Base-by-base conservation (phyloP, 2,797 vertebrate genomes). In the Eurystomus glaucurus region DNA sequence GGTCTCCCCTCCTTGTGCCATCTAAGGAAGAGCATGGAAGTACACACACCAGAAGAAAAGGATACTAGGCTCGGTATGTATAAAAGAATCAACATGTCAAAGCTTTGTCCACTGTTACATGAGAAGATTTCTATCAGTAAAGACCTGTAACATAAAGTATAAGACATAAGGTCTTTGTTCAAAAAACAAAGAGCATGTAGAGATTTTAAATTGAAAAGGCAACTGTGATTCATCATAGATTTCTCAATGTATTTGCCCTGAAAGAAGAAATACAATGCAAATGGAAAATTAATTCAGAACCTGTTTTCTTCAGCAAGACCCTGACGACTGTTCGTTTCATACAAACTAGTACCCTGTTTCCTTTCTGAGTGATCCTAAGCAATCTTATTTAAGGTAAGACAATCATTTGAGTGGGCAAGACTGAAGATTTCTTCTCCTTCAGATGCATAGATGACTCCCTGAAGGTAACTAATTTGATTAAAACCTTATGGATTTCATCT, bases 31-130 rank as follows among this genome's bases (percentile, higher is more conserved):
- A 50, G 0, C 35, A n/a, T 15, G 11, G 29, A 85, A 72, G 21
- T 39, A 50, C 29, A 29, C 1, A 23, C 1, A 39, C 1, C 10
- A 46, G 29, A 82, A 37, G 31, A 39, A 90, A 84, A 45, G 1
- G 5, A 31, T 48, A 22, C 23, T 28, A 45, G n/a, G 8, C 8
- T 16, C n/a, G 0, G 1, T 19, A 58, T 2, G 4, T 19, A 18
- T 31, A 35, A 69, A 72, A 39, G 25, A 84, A 58, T 33, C 46
- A 35, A 2, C n/a, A 66, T 26, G 5, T 43, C 23, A 28, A n/a
- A 50, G 28, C 2, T 78, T 81, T 85, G 29, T 20, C 8, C 15
- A 31, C 25, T 57, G 13, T 4, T 93, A 33, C 76, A 74, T 66
- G 19, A 57, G 14, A 74, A 15, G 11, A 52, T 23, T 91, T 60